Evolutionary conservation across 2,888 invertebrate species (phyloP).

Genomic region (Brenthis ino): DNA sequence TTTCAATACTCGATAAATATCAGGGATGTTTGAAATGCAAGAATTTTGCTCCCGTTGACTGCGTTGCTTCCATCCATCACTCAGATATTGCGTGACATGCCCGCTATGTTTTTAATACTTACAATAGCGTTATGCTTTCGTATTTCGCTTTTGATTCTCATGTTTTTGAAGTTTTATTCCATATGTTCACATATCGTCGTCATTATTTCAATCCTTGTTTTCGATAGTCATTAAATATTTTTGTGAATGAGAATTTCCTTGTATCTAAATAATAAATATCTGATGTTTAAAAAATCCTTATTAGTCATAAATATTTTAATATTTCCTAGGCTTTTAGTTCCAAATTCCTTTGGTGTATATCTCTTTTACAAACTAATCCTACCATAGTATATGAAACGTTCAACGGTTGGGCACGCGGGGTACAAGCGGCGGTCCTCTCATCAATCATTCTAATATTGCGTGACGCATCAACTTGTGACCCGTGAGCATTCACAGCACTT

Average conservation of each 20-base stretch:
- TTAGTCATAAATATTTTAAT: background rate
- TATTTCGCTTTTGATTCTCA: slow-evolving; percentile 21
- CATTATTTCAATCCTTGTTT: no score
- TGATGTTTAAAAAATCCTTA: background rate
- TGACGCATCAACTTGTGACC: slow-evolving; percentile 62
- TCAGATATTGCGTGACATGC: slow-evolving; percentile 57
- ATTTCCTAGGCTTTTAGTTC: no score
- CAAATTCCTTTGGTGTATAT: background rate
- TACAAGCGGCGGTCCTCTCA: slow-evolving; percentile 38
- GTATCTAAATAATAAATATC: no score
- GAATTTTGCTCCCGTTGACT: slow-evolving; percentile 37
- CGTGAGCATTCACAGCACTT: slow-evolving; percentile 50
- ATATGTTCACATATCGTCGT: no score
- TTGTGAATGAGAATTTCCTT: no score
- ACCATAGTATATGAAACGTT: slow-evolving; percentile 26
- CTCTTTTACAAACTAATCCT: slow-evolving; percentile 28
- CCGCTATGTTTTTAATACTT: slow-evolving; percentile 34
- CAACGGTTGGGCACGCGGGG: slow-evolving; percentile 39
- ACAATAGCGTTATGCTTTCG: slow-evolving; percentile 8
- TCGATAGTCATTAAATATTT: no score
- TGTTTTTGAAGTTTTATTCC: background rate
- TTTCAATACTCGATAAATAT: background rate
- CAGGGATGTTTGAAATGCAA: slow-evolving; percentile 36
- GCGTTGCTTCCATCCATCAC: slow-evolving; percentile 63
- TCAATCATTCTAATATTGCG: slow-evolving; percentile 73